These are phyloP conservation scores for Macropis europaea DNA, from an alignment of 2,888 invertebrate genomes.

Conservation along the genomic window DNA sequence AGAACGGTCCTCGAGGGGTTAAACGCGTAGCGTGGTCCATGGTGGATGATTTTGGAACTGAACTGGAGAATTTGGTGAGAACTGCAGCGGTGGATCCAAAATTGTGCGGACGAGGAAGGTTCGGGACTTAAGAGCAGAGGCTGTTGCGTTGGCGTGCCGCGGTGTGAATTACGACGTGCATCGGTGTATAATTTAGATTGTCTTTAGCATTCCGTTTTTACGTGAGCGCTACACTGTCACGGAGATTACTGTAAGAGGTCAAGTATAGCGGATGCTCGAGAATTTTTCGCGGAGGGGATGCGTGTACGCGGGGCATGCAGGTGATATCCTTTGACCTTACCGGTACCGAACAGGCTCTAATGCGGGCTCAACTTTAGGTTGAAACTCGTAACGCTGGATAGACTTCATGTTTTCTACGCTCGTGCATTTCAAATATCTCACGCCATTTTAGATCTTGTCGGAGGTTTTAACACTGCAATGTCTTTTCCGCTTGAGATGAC, in stretches of 20 bases:
- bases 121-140: too few relatives aligned
- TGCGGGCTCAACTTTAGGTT: conserved; percentile 43
- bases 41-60: neutral
- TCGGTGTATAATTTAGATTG: conserved; percentile 24
- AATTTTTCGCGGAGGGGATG: conserved; percentile 42
- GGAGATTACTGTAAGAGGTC: conserved; percentile 43
- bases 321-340: conserved; percentile 55
- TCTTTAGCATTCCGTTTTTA: conserved; percentile 4
- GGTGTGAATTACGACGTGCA: neutral
- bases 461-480: too few relatives aligned
- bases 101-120: too few relatives aligned
- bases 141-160: neutral
- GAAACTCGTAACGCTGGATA: neutral
- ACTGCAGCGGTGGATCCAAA: neutral
- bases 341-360: conserved; percentile 48
- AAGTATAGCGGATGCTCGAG: conserved; percentile 44
- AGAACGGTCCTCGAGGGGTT: too few relatives aligned
- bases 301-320: conserved; percentile 54
- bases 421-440: neutral
- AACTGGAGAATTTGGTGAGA: neutral
- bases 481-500: too few relatives aligned
- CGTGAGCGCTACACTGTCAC: conserved; percentile 18
- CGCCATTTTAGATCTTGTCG: neutral
- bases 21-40: too few relatives aligned
- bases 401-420: neutral